phyloP scores from a whole-genome alignment of 2,797 vertebrate species.

The Falco rusticolus region DNA sequence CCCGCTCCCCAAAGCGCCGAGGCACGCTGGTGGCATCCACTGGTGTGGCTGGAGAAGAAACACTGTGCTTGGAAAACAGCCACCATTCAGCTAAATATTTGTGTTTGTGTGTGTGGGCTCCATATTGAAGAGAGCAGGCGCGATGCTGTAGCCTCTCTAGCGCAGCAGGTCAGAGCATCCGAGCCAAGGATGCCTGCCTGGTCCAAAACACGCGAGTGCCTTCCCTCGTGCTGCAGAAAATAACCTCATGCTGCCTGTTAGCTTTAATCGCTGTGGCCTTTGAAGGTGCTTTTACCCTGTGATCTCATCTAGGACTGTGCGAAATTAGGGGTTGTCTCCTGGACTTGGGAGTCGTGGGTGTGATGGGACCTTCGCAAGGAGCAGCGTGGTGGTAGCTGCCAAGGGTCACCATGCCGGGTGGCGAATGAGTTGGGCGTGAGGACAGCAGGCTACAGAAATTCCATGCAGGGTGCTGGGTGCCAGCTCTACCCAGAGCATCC shows the following conservation, averaged over 20 bases:
- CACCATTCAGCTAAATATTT: background rate
- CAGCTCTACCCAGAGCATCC: background rate
- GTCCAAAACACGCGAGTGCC: accelerated
- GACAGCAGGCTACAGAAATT: background rate
- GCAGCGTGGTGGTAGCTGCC: accelerated
- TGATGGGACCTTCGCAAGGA: background rate
- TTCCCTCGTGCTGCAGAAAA: background rate
- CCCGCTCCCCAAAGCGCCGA: accelerated
- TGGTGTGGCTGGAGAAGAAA: background rate
- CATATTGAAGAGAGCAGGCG: accelerated
- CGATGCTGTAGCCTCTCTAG: background rate
- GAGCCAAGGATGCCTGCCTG: background rate
- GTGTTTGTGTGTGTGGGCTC: background rate
- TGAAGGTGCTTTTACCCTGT: background rate
- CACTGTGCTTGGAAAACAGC: accelerated
- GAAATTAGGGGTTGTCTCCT: accelerated
- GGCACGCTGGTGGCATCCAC: background rate
- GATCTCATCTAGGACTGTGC: background rate
- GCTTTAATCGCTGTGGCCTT: background rate
- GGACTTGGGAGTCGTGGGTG: background rate
- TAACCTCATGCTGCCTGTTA: background rate
- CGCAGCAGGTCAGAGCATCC: accelerated
- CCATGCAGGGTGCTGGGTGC: accelerated
- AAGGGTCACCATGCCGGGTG: accelerated
- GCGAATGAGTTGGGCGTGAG: accelerated